phyloP scores from a whole-genome alignment of 2,797 vertebrate species.

The Margarornis squamiger region DNA sequence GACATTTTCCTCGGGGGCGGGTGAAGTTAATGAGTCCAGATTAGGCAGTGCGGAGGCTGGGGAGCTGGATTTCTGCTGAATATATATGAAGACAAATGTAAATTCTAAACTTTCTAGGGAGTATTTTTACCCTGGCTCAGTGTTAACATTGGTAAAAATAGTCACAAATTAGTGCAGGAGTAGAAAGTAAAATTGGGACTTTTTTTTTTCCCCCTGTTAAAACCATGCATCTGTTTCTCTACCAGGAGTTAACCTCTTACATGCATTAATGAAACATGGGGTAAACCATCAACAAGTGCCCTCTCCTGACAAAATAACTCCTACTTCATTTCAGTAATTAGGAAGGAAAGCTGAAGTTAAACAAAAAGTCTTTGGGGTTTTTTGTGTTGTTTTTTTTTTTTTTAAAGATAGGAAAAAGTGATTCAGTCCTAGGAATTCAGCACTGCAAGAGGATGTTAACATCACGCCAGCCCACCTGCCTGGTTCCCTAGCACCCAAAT shows the following conservation, averaged over 20 bases:
- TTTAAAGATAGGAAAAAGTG: not conserved
- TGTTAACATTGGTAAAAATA: conserved; percentile 69
- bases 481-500: not conserved
- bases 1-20: conserved; percentile 59
- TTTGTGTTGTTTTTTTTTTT: not conserved
- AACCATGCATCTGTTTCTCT: not conserved
- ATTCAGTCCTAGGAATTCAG: not conserved
- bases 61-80: conserved; percentile 51
- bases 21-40: conserved; percentile 65
- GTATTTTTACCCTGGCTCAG: conserved; percentile 68
- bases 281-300: conserved; percentile 9
- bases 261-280: not conserved
- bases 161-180: conserved; percentile 66
- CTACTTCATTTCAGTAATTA: not conserved
- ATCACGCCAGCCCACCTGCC: not conserved
- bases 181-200: conserved; percentile 42
- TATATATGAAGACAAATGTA: conserved; percentile 66
- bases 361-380: not conserved
- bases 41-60: conserved; percentile 55
- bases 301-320: not conserved
- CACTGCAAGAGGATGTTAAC: not conserved
- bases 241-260: conserved; percentile 44
- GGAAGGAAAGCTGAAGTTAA: not conserved
- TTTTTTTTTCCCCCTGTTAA: not conserved
- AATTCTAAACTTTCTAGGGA: conserved; percentile 66